Conservation (phyloP, 2,797 vertebrate species). For the Tokudaia tokunoshimensis region DNA sequence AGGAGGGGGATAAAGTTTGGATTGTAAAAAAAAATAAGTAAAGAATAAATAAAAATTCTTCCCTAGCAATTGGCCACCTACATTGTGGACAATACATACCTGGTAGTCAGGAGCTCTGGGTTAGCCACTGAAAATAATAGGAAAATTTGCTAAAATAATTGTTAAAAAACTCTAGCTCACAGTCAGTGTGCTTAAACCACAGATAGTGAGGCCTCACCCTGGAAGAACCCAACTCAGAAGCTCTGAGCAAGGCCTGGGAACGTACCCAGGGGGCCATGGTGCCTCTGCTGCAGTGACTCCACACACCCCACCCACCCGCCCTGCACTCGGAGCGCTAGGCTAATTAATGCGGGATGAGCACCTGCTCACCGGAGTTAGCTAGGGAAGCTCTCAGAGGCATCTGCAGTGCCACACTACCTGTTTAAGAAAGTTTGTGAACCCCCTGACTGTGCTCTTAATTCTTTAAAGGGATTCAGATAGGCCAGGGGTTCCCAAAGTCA, state of each 20-base stretch:
- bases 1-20: too few species aligned
- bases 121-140: not conserved
- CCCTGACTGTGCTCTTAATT: not conserved
- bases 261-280: too few species aligned
- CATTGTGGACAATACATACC: not conserved
- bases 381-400: not conserved
- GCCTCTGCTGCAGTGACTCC: not conserved
- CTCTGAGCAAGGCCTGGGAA: not conserved
- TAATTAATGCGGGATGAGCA: not conserved
- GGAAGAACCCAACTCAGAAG: not conserved
- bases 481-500: not conserved
- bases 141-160: not conserved
- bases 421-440: not conserved
- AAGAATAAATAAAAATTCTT: not conserved
- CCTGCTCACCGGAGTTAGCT: not conserved
- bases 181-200: not conserved
- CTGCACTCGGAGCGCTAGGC: not conserved
- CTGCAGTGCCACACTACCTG: not conserved
- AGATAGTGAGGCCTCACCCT: not conserved
- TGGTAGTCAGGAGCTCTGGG: not conserved
- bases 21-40: too few species aligned
- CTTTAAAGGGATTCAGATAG: not conserved
- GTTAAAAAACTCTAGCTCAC: not conserved
- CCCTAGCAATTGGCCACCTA: not conserved
- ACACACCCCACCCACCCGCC: not conserved